Conservation (phyloP, 2,888 invertebrate species). For the Drosophila incognita region DNA sequence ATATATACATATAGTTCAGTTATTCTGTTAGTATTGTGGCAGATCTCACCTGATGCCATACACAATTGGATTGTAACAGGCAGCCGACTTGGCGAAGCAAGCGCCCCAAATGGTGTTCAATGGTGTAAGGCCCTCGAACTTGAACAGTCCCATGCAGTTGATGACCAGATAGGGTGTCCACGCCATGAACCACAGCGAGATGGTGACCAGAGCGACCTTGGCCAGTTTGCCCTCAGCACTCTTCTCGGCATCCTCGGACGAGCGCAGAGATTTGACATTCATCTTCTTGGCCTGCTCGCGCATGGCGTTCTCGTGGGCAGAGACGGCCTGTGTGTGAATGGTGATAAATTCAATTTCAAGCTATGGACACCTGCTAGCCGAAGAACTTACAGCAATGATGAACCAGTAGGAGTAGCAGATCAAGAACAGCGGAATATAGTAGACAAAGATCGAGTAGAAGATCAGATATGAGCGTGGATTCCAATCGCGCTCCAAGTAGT, state of each 20-base stretch:
- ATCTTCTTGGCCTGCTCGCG: conserved; percentile 96
- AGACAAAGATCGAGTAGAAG: conserved; percentile 91
- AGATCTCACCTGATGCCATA: conserved; percentile 92
- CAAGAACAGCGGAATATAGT: conserved; percentile 90
- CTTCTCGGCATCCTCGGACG: conserved; percentile 90
- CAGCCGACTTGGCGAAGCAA: conserved; percentile 95
- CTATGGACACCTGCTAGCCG: not conserved
- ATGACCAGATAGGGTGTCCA: conserved; percentile 96
- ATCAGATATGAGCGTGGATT: conserved; percentile 92
- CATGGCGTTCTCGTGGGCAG: conserved; percentile 92
- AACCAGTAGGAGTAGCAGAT: conserved; percentile 95
- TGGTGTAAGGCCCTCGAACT: conserved; percentile 90
- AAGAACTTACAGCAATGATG: conserved; percentile 89
- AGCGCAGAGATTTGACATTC: conserved; percentile 95
- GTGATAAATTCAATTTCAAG: not conserved
- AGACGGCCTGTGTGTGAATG: conserved; percentile 59
- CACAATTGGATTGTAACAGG: conserved; percentile 95
- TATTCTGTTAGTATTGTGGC: not conserved
- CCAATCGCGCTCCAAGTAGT: conserved; percentile 92
- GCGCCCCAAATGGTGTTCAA: conserved; percentile 95
- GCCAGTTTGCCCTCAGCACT: conserved; percentile 95
- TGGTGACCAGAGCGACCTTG: conserved; percentile 95
- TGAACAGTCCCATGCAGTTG: conserved; percentile 92
- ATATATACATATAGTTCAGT: not conserved
- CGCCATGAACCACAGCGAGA: conserved; percentile 95